Evolutionary conservation across 2,888 invertebrate species (phyloP).

Genomic region (Exocentrus adspersus): DNA sequence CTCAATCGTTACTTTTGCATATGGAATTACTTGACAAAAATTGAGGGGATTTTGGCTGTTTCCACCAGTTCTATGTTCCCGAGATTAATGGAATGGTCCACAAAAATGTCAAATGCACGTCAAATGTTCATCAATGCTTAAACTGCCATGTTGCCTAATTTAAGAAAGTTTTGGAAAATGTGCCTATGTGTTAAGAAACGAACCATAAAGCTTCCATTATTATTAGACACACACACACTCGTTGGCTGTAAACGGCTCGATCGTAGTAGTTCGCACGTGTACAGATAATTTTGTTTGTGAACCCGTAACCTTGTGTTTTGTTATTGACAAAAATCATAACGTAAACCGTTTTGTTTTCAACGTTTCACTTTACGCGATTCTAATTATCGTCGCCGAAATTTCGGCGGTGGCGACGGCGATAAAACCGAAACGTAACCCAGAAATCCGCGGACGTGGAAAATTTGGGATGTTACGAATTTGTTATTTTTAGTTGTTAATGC

Average conservation of each 20-base stretch:
- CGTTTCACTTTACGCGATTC: conserved; percentile 6
- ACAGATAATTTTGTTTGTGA: conserved; percentile 30
- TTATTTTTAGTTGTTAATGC: conserved; percentile 14
- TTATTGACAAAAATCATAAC: conserved; percentile 26
- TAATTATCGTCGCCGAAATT: conserved; percentile 9
- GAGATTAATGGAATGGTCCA: too few relatives aligned
- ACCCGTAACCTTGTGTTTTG: conserved; percentile 24
- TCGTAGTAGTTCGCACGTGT: conserved; percentile 22
- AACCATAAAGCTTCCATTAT: neutral
- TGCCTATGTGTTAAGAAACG: neutral
- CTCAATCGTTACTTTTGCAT: too few relatives aligned
- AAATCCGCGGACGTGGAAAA: conserved; percentile 3
- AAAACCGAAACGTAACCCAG: conserved; percentile 6
- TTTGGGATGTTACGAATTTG: conserved; percentile 1
- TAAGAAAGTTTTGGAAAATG: too few relatives aligned
- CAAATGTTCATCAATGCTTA: too few relatives aligned
- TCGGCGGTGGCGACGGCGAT: conserved; percentile 2
- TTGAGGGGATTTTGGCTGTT: too few relatives aligned
- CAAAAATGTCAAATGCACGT: too few relatives aligned
- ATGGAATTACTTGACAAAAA: too few relatives aligned
- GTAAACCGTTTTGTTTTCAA: conserved; percentile 23
- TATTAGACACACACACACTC: conserved; percentile 7
- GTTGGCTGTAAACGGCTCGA: neutral
- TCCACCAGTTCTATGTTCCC: too few relatives aligned
- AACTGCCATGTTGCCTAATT: too few relatives aligned